These are phyloP conservation scores for Origma solitaria DNA, from an alignment of 2,113 vertebrate species.

Conservation along the genomic window DNA sequence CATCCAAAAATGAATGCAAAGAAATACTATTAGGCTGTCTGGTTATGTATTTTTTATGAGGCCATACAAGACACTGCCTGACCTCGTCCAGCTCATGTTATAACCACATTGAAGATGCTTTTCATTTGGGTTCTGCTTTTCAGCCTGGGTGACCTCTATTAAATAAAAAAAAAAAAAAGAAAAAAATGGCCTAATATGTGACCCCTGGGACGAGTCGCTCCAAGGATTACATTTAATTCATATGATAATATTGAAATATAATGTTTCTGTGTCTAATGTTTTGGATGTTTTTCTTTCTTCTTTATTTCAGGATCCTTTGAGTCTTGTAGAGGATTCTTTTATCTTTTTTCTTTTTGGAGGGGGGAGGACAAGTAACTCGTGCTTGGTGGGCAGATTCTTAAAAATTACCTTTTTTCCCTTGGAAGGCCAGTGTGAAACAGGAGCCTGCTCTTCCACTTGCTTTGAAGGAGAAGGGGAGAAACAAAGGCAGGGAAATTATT, in stretches of 20 bases:
- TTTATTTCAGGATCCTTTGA: constrained; percentile 69
- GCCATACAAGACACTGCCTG: constrained; percentile 81
- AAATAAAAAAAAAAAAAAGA: constrained; percentile 73
- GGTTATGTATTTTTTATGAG: constrained; percentile 87
- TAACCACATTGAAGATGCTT: constrained; percentile 83
- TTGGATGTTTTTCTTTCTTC: constrained; percentile 68
- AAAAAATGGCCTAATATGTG: constrained; percentile 75
- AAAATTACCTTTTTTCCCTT: constrained; percentile 55
- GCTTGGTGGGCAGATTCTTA: constrained; percentile 55
- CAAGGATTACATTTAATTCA: constrained; percentile 83
- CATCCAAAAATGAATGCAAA: constrained; percentile 82
- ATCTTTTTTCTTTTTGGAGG: not conserved
- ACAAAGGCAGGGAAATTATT: constrained; percentile 61
- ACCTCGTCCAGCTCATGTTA: constrained; percentile 80
- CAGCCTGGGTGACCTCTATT: constrained; percentile 83
- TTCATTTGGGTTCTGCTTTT: constrained; percentile 84
- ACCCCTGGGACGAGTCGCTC: constrained; percentile 75
- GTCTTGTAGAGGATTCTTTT: constrained; percentile 12
- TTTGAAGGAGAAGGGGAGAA: constrained; percentile 40
- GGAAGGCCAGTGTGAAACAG: constrained; percentile 31
- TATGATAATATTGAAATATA: constrained; percentile 84
- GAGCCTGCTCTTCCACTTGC: constrained; percentile 5
- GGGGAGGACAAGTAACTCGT: constrained; percentile 5
- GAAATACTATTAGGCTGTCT: constrained; percentile 84
- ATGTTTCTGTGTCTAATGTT: constrained; percentile 71